These are phyloP conservation scores for Toxotes chatareus DNA, from an alignment of 2,113 vertebrate species.

Conservation along the genomic window DNA sequence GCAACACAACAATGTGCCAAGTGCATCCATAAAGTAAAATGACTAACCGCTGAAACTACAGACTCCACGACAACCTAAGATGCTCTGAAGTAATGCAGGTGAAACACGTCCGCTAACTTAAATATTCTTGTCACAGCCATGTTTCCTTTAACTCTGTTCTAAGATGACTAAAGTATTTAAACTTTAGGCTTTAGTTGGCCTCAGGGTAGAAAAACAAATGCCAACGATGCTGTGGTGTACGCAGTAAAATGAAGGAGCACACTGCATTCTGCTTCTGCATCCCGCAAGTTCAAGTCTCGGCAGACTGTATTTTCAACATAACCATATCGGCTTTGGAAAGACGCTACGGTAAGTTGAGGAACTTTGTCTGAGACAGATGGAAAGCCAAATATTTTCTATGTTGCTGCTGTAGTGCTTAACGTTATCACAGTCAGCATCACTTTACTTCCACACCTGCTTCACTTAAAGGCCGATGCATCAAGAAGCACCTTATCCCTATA, in stretches of 20 bases:
- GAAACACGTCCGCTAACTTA: background rate
- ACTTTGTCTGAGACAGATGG: slow-evolving; percentile 57
- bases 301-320: slow-evolving; percentile 50
- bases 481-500: background rate
- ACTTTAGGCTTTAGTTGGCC: slow-evolving; percentile 19
- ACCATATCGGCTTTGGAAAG: slow-evolving; percentile 66
- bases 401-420: slow-evolving; percentile 11
- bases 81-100: background rate
- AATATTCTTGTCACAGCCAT: background rate
- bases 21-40: slow-evolving; percentile 6
- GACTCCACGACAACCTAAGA: background rate
- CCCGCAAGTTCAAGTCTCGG: slow-evolving; percentile 42
- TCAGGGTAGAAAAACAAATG: slow-evolving; percentile 32
- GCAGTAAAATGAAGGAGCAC: slow-evolving; percentile 17
- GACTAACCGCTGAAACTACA: background rate
- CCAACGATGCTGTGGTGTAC: slow-evolving; percentile 54
- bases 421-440: background rate
- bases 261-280: slow-evolving; percentile 48
- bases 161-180: slow-evolving; percentile 13
- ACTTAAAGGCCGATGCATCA: slow-evolving; percentile 3
- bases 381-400: slow-evolving; percentile 64
- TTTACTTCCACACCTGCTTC: background rate
- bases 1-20: background rate
- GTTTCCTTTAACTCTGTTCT: slow-evolving; percentile 22
- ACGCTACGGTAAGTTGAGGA: slow-evolving; percentile 41